Conservation (phyloP, 2,888 invertebrate species). For the Euplagia quadripunctaria region DNA sequence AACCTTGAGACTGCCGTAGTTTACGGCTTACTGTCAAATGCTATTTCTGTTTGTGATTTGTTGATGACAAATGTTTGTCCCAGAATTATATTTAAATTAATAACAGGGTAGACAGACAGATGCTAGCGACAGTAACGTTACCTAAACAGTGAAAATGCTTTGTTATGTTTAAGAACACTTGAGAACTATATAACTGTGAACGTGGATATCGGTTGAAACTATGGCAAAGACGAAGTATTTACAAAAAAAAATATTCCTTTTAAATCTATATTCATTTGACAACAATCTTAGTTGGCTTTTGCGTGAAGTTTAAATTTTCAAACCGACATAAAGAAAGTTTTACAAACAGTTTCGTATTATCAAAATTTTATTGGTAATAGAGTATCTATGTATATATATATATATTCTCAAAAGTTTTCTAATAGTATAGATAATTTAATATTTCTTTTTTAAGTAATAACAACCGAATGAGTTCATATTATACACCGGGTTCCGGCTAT, state of each 20-base stretch:
- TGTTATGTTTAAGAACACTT: background rate
- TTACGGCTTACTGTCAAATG: constrained; percentile 10
- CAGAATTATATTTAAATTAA: background rate
- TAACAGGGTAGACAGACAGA: too few species aligned
- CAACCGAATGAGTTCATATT: too few species aligned
- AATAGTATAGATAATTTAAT: too few species aligned
- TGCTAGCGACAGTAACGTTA: background rate
- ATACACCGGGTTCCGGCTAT: too few species aligned
- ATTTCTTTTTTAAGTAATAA: too few species aligned
- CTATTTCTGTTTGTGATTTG: constrained; percentile 9
- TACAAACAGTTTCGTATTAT: too few species aligned
- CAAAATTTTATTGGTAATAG: too few species aligned
- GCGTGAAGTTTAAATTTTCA: background rate
- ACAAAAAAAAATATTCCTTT: background rate
- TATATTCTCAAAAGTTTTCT: too few species aligned
- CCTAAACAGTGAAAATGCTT: background rate
- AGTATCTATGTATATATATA: too few species aligned
- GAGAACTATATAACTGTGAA: background rate
- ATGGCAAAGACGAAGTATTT: too few species aligned
- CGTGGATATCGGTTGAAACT: too few species aligned
- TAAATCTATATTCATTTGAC: background rate
- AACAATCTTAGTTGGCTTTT: background rate
- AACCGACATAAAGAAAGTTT: background rate
- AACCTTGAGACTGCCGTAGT: constrained; percentile 13
- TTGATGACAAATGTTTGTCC: constrained; percentile 2